A percentile compares a stretch with the other conserved stretches of the same genome.
Evolutionary conservation across 2,113 vertebrate species (phyloP).

Genomic region (Perognathus longimembris): DNA sequence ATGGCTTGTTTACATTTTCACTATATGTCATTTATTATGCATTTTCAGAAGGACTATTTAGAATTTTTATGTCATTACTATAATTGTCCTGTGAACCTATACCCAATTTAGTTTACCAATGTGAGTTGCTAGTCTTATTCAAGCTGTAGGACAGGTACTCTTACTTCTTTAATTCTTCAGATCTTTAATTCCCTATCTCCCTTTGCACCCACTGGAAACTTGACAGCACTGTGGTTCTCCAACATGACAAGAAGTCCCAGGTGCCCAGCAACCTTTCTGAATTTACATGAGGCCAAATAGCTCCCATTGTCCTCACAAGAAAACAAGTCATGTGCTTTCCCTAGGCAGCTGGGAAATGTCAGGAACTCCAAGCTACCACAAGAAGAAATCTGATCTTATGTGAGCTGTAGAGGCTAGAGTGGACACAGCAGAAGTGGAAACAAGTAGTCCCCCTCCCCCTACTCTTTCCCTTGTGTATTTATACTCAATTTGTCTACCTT

Average conservation of each 20-base stretch:
- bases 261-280: not conserved
- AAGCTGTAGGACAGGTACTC: not conserved
- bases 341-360: conserved; percentile 30
- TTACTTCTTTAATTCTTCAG: not conserved
- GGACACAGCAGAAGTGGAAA: not conserved
- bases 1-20: conserved; percentile 80
- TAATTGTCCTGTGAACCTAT: conserved; percentile 23
- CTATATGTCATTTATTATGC: conserved; percentile 80
- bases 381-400: not conserved
- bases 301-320: conserved; percentile 30
- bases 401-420: not conserved
- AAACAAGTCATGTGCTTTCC: not conserved
- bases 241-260: not conserved
- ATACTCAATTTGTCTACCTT: not conserved
- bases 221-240: not conserved
- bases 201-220: not conserved
- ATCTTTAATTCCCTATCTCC: not conserved
- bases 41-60: conserved; percentile 72
- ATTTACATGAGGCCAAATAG: conserved; percentile 29
- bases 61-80: conserved; percentile 72
- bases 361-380: not conserved
- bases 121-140: not conserved
- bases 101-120: conserved; percentile 7
- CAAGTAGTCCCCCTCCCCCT: not conserved
- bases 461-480: not conserved